Conservation (phyloP, 1,140 invertebrate species). For the Drosophila hydei region DNA sequence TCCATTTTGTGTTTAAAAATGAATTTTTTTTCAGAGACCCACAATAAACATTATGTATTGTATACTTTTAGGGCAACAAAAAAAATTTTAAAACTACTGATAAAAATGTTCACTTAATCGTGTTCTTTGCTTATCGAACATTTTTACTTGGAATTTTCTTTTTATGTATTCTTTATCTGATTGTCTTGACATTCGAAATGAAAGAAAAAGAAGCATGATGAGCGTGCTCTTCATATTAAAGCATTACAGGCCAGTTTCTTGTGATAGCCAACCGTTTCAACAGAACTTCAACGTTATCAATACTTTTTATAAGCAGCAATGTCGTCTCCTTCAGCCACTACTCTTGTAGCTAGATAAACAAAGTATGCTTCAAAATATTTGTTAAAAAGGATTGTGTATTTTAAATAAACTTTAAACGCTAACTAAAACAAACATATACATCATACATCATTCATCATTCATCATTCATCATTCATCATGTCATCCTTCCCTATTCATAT, state of each 20-base stretch:
- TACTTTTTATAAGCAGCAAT: not conserved
- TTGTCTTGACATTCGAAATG: not conserved
- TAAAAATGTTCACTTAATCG: slow-evolving; percentile 12
- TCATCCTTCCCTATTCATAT: slow-evolving; percentile 11
- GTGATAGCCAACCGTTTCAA: not conserved
- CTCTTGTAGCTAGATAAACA: too few relatives aligned
- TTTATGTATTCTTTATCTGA: not conserved
- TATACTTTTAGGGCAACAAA: slow-evolving; percentile 46
- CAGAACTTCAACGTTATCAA: not conserved
- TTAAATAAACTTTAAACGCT: slow-evolving; percentile 17
- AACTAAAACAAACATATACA: slow-evolving; percentile 12
- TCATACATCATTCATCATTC: slow-evolving; percentile 17
- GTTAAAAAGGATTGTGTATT: slow-evolving; percentile 4
- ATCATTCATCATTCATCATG: slow-evolving; percentile 16
- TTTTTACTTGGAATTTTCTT: slow-evolving; percentile 4
- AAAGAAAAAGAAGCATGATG: not conserved
- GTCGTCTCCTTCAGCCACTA: too few relatives aligned
- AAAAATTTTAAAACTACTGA: not conserved
- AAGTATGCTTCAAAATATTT: not conserved
- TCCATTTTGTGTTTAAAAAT: not conserved
- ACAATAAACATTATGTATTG: not conserved
- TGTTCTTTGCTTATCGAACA: slow-evolving; percentile 27
- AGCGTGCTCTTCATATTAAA: slow-evolving; percentile 1
- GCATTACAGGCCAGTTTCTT: not conserved
- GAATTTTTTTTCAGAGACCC: not conserved